Percentiles rank a stretch among this genome's conserved stretches.
Evolutionary conservation across 2,888 invertebrate species (phyloP).

Genomic region (Lasioglossum leucozonium): DNA sequence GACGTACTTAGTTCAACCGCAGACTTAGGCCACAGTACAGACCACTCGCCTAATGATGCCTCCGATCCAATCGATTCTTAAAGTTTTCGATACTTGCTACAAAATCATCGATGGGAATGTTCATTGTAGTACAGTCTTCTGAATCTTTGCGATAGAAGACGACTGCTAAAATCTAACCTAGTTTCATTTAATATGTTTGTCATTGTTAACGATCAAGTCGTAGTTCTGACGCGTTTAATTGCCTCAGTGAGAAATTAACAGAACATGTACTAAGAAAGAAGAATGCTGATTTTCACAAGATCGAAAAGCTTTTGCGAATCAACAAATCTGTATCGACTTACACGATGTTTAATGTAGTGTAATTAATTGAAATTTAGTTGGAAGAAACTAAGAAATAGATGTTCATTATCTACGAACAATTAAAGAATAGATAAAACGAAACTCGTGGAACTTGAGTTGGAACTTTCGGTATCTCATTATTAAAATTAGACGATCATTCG

Average conservation of each 20-base stretch:
- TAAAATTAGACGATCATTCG: slow-evolving; percentile 5
- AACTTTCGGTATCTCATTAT: not conserved
- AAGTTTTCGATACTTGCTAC: not conserved
- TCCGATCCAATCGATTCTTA: not conserved
- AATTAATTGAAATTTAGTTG: no score
- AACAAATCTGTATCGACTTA: not conserved
- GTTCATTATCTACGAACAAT: not conserved
- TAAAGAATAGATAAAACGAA: not conserved
- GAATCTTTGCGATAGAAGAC: not conserved
- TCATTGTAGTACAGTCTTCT: not conserved
- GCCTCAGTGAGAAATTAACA: not conserved
- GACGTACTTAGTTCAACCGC: slow-evolving; percentile 40
- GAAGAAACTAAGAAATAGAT: not conserved
- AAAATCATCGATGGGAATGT: not conserved
- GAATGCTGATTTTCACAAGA: not conserved
- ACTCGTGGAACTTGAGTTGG: not conserved
- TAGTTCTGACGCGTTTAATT: not conserved
- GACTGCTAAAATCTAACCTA: no score
- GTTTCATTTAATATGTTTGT: no score
- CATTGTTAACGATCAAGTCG: not conserved
- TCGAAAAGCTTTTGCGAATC: not conserved
- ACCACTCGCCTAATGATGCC: not conserved
- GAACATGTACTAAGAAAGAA: not conserved
- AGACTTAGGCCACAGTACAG: not conserved
- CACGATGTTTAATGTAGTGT: not conserved